phyloP scores from a whole-genome alignment of 2,113 vertebrate genomes.

The Arenaria interpres region DNA sequence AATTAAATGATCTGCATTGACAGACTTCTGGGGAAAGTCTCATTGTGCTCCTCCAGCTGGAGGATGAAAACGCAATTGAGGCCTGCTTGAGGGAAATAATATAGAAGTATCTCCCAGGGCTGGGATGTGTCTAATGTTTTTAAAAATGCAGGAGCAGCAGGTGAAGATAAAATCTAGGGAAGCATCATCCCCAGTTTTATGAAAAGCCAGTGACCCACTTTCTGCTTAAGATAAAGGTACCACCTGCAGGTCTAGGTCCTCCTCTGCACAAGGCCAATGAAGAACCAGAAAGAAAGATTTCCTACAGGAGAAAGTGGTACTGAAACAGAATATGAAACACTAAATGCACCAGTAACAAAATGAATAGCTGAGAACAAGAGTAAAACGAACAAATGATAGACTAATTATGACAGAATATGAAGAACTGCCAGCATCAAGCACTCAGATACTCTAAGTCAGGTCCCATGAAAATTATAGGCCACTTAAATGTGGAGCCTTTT shows the following conservation, averaged over 20 bases:
- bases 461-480: not conserved
- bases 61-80: not conserved
- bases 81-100: slow-evolving; percentile 24
- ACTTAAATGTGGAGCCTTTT: not conserved
- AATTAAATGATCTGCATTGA: slow-evolving; percentile 37
- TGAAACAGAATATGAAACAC: not conserved
- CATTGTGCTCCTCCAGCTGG: slow-evolving; percentile 16
- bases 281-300: not conserved
- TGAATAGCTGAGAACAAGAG: not conserved
- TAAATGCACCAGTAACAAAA: not conserved
- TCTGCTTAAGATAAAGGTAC: slow-evolving; percentile 9
- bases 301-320: not conserved
- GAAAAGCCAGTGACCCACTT: slow-evolving; percentile 27
- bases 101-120: not conserved
- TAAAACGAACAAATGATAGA: not conserved
- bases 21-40: not conserved
- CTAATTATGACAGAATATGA: not conserved
- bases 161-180: not conserved
- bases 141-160: slow-evolving; percentile 44
- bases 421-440: not conserved
- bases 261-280: not conserved
- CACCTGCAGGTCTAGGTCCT: not conserved
- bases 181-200: not conserved
- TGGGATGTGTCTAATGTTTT: not conserved
- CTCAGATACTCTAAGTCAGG: not conserved